phyloP scores from a whole-genome alignment of 2,113 vertebrate genomes.

The Motacilla alba region DNA sequence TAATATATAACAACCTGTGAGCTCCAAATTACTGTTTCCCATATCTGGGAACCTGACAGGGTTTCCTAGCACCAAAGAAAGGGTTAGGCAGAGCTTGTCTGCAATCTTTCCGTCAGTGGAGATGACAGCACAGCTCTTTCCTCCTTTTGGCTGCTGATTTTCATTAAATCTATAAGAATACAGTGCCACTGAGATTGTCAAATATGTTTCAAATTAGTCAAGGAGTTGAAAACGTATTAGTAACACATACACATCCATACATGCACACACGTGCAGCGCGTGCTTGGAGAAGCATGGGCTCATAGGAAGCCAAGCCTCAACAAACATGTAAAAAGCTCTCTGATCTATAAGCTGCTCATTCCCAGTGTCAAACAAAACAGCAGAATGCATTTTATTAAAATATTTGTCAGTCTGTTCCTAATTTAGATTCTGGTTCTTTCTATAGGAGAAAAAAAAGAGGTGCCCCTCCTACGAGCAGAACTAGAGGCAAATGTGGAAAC shows the following conservation, averaged over 20 bases:
- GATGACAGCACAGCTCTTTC: neutral
- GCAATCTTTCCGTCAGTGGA: neutral
- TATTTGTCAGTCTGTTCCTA: neutral
- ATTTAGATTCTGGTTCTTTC: neutral
- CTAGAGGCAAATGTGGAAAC: neutral
- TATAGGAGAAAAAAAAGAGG: neutral
- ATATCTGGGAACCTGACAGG: neutral
- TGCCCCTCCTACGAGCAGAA: neutral
- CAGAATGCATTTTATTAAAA: neutral
- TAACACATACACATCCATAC: neutral
- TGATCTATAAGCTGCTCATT: neutral
- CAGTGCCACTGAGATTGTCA: neutral
- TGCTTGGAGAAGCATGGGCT: neutral
- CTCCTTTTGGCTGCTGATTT: neutral
- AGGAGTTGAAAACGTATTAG: neutral
- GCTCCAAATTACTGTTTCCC: neutral
- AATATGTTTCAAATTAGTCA: conserved; percentile 14
- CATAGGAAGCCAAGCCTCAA: neutral
- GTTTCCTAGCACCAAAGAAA: neutral
- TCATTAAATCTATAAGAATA: neutral
- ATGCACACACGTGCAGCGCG: accelerated
- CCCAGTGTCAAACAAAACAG: neutral
- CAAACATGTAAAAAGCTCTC: neutral
- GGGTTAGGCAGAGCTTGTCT: neutral
- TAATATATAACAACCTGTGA: neutral